Percentiles rank a stretch among this genome's conserved stretches.
These are phyloP conservation scores for Notarius lentiginosus DNA, from an alignment of 2,113 vertebrate species.

Conservation along the genomic window DNA sequence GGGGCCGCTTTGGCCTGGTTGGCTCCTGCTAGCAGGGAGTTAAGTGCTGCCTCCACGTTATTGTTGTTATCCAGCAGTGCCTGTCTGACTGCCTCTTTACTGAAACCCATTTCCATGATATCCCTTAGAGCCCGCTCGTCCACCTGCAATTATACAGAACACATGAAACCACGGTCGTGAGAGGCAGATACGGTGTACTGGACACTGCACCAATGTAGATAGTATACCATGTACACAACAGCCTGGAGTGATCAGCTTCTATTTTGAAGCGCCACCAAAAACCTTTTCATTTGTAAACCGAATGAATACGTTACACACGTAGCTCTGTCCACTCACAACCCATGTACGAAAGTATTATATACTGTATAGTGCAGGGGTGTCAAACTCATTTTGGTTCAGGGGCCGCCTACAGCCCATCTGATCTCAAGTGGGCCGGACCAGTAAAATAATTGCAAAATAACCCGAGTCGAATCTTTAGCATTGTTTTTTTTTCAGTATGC, in stretches of 20 bases:
- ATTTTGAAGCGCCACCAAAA: background rate
- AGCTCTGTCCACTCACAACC: background rate
- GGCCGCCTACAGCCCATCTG: no score
- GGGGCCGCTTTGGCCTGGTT: constrained; percentile 76
- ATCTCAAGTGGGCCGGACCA: no score
- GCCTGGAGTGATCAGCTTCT: background rate
- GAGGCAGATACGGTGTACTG: background rate
- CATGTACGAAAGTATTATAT: background rate
- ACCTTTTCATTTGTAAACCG: background rate
- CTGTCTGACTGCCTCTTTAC: constrained; percentile 89
- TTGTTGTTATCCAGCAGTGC: constrained; percentile 95
- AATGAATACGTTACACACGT: no score
- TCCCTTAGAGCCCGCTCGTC: constrained; percentile 92
- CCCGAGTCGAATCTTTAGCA: no score
- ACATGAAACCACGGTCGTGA: background rate
- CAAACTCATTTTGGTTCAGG: no score
- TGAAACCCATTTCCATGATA: constrained; percentile 98
- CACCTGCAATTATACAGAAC: constrained; percentile 72
- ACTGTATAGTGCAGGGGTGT: background rate
- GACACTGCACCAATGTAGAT: background rate
- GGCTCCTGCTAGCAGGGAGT: constrained; percentile 83
- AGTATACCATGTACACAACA: background rate
- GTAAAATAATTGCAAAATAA: no score
- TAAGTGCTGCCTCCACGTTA: constrained; percentile 92
- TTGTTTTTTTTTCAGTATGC: no score